A percentile compares a stretch with the other conserved stretches of the same genome.
Evolutionary conservation across 37 sponge, comb jelly and placozoan genomes (phyloP).

Genomic region (Geodia barretti): DNA sequence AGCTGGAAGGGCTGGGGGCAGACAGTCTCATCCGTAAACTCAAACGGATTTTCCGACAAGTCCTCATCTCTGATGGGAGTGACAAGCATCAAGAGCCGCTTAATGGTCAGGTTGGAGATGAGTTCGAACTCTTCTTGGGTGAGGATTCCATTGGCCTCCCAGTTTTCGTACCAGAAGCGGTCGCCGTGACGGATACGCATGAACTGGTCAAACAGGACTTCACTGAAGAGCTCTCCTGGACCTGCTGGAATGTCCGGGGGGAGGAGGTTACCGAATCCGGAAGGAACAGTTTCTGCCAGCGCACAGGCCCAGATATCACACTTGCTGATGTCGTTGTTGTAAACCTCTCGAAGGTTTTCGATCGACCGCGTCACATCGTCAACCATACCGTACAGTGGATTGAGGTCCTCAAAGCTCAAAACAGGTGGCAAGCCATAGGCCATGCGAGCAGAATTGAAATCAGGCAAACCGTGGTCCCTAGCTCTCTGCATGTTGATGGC

Average conservation of each 20-base stretch:
- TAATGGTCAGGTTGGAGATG: slow-evolving; percentile 63
- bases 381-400: slow-evolving; percentile 71
- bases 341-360: slow-evolving; percentile 79
- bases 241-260: slow-evolving; percentile 22
- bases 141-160: slow-evolving; percentile 64
- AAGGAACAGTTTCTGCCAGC: slow-evolving; percentile 77
- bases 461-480: slow-evolving; percentile 94
- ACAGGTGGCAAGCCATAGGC: slow-evolving; percentile 69
- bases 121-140: slow-evolving; percentile 62
- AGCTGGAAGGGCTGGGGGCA: slow-evolving; percentile 91
- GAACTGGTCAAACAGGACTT: slow-evolving; percentile 91
- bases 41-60: slow-evolving; percentile 70
- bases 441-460: slow-evolving; percentile 83
- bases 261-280: slow-evolving; percentile 1
- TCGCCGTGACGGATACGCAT: slow-evolving; percentile 89
- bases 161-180: slow-evolving; percentile 96
- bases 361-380: slow-evolving; percentile 49
- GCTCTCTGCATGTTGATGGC: slow-evolving; percentile 94
- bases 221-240: slow-evolving; percentile 89
- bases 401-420: slow-evolving; percentile 68
- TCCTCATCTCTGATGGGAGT: slow-evolving; percentile 56
- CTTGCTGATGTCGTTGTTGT: slow-evolving; percentile 74
- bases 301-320: slow-evolving; percentile 96
- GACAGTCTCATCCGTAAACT: slow-evolving; percentile 13
- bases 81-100: slow-evolving; percentile 50